Evolutionary conservation across 1,140 invertebrate genomes (phyloP).

Genomic region (Cydia amplana): DNA sequence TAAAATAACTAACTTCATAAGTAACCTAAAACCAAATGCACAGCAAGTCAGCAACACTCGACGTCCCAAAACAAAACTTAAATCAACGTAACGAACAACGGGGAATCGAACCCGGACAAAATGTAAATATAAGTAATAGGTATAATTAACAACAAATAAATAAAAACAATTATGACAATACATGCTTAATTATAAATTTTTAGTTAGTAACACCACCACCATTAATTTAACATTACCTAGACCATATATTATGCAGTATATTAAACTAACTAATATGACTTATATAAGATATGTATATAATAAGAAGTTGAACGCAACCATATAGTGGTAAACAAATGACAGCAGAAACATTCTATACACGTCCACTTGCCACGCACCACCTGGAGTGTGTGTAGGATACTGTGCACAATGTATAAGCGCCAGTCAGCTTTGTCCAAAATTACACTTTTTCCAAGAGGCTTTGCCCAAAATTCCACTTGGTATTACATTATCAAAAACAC

Average conservation of each 20-base stretch:
- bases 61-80: neutral
- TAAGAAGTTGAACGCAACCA: neutral
- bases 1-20: slow-evolving; percentile 26
- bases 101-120: neutral
- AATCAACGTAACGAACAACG: neutral
- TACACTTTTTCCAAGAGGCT: no score
- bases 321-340: neutral
- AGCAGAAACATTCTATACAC: neutral
- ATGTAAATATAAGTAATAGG: slow-evolving; percentile 15
- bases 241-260: neutral
- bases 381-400: neutral
- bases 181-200: neutral
- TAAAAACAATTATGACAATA: slow-evolving; percentile 22
- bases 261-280: neutral
- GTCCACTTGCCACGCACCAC: neutral
- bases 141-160: slow-evolving; percentile 4
- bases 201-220: slow-evolving; percentile 31
- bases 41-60: slow-evolving; percentile 14
- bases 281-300: neutral
- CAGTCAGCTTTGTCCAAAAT: neutral
- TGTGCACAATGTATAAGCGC: neutral
- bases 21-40: slow-evolving; percentile 5
- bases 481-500: neutral
- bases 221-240: slow-evolving; percentile 4
- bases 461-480: neutral